Conservation (phyloP, 2,113 vertebrate species). For the Hippotragus niger region DNA sequence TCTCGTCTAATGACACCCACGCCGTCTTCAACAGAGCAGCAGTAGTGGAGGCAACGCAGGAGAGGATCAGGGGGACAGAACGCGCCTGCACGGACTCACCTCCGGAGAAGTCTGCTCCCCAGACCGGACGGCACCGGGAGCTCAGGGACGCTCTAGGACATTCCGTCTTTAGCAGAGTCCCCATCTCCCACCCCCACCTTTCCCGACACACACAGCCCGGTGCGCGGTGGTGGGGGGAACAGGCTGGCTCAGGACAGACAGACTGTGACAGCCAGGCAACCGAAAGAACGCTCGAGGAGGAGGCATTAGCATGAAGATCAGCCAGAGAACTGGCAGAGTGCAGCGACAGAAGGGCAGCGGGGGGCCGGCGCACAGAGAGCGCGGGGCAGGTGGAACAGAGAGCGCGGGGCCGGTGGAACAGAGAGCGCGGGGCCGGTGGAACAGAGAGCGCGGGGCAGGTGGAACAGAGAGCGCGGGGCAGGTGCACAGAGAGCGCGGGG, state of each 20-base stretch:
- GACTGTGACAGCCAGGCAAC: background rate
- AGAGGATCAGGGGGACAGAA: background rate
- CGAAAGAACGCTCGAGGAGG: rapidly evolving
- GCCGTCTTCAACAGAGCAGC: rapidly evolving
- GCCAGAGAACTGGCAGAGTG: background rate
- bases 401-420: no score
- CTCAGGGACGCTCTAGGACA: no score
- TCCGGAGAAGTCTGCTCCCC: background rate
- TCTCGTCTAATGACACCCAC: rapidly evolving
- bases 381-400: no score
- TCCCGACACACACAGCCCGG: background rate
- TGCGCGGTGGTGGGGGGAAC: rapidly evolving
- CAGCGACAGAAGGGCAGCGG: rapidly evolving
- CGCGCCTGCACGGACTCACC: rapidly evolving
- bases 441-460: background rate
- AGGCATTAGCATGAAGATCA: background rate
- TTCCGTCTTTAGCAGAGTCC: background rate
- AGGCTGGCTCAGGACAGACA: background rate
- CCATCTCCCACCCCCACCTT: background rate
- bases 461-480: background rate
- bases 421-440: no score
- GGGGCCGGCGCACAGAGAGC: background rate
- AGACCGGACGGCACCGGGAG: background rate
- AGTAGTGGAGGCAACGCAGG: rapidly evolving
- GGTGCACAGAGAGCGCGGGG: no score